Percentiles rank a stretch among this genome's conserved stretches.
These are phyloP conservation scores for Alethe diademata DNA, from an alignment of 2,113 vertebrate genomes.

Conservation along the genomic window DNA sequence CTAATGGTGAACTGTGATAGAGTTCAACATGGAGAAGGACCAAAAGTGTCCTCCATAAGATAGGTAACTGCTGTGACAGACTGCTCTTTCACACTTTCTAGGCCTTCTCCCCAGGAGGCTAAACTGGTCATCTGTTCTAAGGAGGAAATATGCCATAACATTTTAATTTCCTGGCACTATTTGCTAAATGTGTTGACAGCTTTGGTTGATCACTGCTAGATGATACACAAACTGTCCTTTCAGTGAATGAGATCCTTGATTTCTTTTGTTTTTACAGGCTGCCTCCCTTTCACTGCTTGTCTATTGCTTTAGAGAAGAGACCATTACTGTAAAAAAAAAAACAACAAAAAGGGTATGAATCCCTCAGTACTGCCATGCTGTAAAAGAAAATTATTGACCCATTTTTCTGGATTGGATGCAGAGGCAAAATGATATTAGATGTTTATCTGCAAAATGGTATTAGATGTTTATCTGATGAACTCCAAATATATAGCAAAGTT, in stretches of 20 bases:
- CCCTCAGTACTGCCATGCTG: not conserved
- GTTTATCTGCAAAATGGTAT: not conserved
- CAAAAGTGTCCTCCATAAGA: not conserved
- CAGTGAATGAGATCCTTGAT: not conserved
- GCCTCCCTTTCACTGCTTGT: not conserved
- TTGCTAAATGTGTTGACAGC: not conserved
- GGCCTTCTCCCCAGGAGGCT: not conserved
- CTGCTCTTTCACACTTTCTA: conserved; percentile 22
- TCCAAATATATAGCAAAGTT: not conserved
- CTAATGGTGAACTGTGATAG: not conserved
- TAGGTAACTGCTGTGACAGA: not conserved
- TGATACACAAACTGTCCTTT: not conserved
- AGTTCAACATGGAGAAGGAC: not conserved
- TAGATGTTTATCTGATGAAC: not conserved
- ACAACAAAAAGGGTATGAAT: not conserved
- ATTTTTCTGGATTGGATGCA: not conserved
- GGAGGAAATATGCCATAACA: not conserved
- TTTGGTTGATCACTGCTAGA: not conserved
- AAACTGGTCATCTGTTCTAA: conserved; percentile 41
- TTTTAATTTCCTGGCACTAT: conserved; percentile 1
- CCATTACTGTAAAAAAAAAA: not conserved
- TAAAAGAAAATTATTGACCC: not conserved
- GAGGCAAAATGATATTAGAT: not conserved
- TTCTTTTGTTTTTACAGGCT: not conserved
- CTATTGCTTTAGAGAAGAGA: not conserved